Evolutionary conservation across 2,888 invertebrate species (phyloP).

Genomic region (Aspidiotus destructor): DNA sequence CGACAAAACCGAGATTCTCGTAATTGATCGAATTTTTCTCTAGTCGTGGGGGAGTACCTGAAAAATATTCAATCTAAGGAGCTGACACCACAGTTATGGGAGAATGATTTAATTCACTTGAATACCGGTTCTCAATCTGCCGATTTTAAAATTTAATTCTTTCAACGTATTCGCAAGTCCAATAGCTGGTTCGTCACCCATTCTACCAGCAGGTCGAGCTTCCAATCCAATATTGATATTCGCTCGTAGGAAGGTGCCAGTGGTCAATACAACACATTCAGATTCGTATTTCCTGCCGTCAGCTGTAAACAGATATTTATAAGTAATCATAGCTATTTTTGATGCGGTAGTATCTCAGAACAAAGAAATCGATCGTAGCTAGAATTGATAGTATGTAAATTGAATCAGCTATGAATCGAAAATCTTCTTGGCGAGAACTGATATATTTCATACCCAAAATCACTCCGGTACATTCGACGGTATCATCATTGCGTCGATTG

Average conservation of each 20-base stretch:
- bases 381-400: not conserved
- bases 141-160: constrained; percentile 59
- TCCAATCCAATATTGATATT: constrained; percentile 73
- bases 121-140: constrained; percentile 69
- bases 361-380: not conserved
- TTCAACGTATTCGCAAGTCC: constrained; percentile 65
- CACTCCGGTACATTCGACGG: constrained; percentile 46
- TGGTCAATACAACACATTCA: constrained; percentile 66
- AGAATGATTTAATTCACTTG: not conserved
- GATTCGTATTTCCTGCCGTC: constrained; percentile 52
- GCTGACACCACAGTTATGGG: not conserved
- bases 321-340: not conserved
- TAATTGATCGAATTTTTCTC: constrained; percentile 59
- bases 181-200: constrained; percentile 68
- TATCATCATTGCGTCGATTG: constrained; percentile 40
- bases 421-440: not conserved
- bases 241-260: constrained; percentile 79
- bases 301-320: constrained; percentile 39
- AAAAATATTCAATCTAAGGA: not conserved
- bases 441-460: constrained; percentile 43
- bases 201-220: constrained; percentile 63
- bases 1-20: constrained; percentile 46
- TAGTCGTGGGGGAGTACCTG: constrained; percentile 71
- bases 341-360: not conserved
- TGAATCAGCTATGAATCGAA: not conserved